These are phyloP conservation scores for Dolichoris vasculosae DNA, from an alignment of 1,140 invertebrate species.

Conservation along the genomic window DNA sequence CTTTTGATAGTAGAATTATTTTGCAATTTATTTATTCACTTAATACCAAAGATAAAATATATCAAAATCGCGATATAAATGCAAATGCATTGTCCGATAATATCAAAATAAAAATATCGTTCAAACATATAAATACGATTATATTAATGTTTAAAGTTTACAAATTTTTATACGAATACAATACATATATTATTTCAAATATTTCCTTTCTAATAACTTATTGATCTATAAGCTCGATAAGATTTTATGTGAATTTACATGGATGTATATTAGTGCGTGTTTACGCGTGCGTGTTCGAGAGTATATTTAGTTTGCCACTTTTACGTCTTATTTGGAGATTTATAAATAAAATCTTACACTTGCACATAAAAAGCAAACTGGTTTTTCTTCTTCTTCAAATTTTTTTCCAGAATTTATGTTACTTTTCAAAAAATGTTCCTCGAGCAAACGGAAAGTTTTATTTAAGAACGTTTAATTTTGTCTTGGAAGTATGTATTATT, in stretches of 20 bases:
- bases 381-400: no score
- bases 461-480: no score
- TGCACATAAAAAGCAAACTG: background rate
- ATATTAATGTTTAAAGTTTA: background rate
- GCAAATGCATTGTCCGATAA: background rate
- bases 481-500: no score
- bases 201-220: constrained; percentile 1
- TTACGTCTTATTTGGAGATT: background rate
- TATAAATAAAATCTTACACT: background rate
- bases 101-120: background rate
- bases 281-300: background rate
- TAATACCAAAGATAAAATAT: background rate
- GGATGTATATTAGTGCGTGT: background rate
- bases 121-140: background rate
- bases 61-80: background rate
- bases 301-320: background rate
- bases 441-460: no score
- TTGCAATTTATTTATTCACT: background rate
- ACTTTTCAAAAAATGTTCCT: no score
- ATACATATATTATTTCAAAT: background rate
- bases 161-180: background rate
- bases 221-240: background rate
- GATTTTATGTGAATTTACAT: background rate
- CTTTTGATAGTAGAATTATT: background rate
- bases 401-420: no score